Evolutionary conservation across 2,113 vertebrate species (phyloP), one percentile per base, ranked within the genome.

Genomic region (Acanthochromis polyacanthus): DNA sequence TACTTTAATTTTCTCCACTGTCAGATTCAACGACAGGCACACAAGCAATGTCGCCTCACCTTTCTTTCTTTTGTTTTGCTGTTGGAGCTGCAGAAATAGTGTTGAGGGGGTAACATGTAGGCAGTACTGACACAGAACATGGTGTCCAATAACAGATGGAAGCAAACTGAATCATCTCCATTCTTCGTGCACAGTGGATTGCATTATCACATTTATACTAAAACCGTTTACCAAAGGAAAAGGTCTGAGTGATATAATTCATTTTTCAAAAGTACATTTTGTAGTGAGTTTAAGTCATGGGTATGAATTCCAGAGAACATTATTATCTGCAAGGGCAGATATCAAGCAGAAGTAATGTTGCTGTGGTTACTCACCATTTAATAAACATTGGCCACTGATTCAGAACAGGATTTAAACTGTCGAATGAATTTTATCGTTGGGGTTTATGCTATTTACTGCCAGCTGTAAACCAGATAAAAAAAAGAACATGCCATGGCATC

Each of bases 1-100:
- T 56, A 43, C 46, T 69, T 72, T 76, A 62, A 81, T 80, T 56
- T 66, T 48, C 50, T 25, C 19, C 11, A 3, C 20, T 61, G 57
- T 40, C 48, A 71, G 55, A 56, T 28, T 65, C 30, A 25, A 30
- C 8, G 3, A 63, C 69, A 69, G 43, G 1, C 53, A 45, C 14
- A 30, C 15, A 78, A 36, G 57, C 19, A 51, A 22, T 19, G 16
- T 20, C 23, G 52, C 3, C 16, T 16, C 6, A 4, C 3, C 12
- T 38, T 32, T 80, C 9, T 2, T 10, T 52, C 10, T 19, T 28
- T 32, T 53, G 5, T 38, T 55, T 4, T 3, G 19, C 40, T 56
- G 45, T 43, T 64, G 25, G n/a, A 68, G 17, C 11, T 15, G 51
- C 4, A 23, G 43, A 28, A 25, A 17, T 57, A 15, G 12, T 12